These are phyloP conservation scores for Dolomedes plantarius DNA, from an alignment of 2,888 invertebrate species.

Conservation along the genomic window DNA sequence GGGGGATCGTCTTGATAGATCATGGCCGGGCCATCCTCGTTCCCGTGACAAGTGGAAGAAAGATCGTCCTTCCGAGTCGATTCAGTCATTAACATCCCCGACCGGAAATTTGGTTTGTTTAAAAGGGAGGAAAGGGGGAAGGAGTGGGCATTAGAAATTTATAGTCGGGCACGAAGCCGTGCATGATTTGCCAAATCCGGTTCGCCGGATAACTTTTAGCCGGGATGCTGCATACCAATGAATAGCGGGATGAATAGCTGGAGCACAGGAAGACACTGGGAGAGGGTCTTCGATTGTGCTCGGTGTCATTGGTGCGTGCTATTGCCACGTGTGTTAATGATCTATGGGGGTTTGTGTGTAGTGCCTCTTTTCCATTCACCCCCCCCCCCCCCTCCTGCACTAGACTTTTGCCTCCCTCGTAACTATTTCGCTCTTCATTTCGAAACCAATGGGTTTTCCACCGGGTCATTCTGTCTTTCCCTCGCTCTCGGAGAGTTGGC, in stretches of 20 bases:
- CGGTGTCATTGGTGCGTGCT: conserved; percentile 62
- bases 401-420: neutral
- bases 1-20: conserved; percentile 47
- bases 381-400: conserved; percentile 15
- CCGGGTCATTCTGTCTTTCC: conserved; percentile 56
- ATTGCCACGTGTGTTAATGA: conserved; percentile 69
- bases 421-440: conserved; percentile 29
- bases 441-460: conserved; percentile 34
- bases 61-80: conserved; percentile 61
- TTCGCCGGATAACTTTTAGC: conserved; percentile 59
- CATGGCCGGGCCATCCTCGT: conserved; percentile 35
- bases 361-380: conserved; percentile 30
- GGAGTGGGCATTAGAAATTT: conserved; percentile 52
- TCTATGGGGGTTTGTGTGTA: conserved; percentile 49
- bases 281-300: conserved; percentile 56
- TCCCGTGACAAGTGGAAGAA: conserved; percentile 67
- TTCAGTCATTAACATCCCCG: conserved; percentile 67
- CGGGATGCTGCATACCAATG: conserved; percentile 10
- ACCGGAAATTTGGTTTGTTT: conserved; percentile 71
- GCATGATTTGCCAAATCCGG: conserved; percentile 71
- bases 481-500: conserved; percentile 33
- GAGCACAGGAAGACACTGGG: conserved; percentile 34
- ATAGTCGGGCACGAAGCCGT: conserved; percentile 65
- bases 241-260: neutral
- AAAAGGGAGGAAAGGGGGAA: conserved; percentile 20